These are phyloP conservation scores for Cichlasoma orientale DNA, from an alignment of 2,797 vertebrate genomes.

Conservation along the genomic window DNA sequence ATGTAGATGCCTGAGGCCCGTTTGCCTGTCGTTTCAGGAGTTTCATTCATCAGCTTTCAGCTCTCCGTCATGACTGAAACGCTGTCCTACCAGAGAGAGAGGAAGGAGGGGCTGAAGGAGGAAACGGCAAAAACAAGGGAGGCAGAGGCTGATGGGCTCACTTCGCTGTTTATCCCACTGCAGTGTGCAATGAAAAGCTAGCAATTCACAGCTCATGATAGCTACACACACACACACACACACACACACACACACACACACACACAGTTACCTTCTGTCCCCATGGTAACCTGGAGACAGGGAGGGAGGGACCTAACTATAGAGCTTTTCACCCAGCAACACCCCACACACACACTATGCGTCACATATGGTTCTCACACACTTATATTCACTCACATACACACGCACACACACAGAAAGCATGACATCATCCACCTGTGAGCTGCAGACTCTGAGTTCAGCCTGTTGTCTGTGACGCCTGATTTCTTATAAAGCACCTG, in stretches of 20 bases:
- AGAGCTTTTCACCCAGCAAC: conserved; percentile 72
- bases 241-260: not conserved
- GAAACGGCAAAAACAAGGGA: not conserved
- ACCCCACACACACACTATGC: conserved; percentile 43
- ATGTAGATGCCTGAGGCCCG: conserved; percentile 44
- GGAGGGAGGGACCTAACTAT: conserved; percentile 66
- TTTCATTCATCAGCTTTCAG: conserved; percentile 64
- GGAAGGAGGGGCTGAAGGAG: not conserved
- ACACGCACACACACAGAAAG: not conserved
- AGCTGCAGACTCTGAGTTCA: not conserved
- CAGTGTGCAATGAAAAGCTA: conserved; percentile 38
- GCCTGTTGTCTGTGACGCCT: not conserved
- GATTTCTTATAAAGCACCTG: not conserved
- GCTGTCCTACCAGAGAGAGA: conserved; percentile 31
- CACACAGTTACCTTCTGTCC: conserved; percentile 53
- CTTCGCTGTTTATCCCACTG: conserved; percentile 39
- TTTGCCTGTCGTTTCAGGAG: conserved; percentile 41
- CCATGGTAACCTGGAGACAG: conserved; percentile 73
- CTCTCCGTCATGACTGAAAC: conserved; percentile 45
- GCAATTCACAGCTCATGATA: conserved; percentile 43
- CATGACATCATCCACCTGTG: conserved; percentile 28
- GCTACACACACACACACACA: not conserved
- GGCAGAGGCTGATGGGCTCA: conserved; percentile 9
- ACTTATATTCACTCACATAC: not conserved
- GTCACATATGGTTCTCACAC: conserved; percentile 31